These are phyloP conservation scores for Eristalis intricaria DNA, from an alignment of 2,888 invertebrate genomes.

Conservation along the genomic window DNA sequence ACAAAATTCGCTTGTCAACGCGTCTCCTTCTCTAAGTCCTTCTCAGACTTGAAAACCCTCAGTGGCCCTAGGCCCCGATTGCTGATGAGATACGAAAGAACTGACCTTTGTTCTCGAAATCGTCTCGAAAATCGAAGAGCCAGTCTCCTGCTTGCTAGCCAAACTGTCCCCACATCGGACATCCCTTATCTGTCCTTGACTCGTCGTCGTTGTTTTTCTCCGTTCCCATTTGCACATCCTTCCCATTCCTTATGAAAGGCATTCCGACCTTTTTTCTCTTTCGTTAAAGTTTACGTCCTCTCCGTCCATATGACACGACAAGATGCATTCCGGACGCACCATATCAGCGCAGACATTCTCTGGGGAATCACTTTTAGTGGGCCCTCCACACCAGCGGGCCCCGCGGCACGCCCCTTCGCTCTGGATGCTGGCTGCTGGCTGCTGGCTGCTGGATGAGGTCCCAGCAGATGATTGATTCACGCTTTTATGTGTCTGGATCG, in stretches of 20 bases:
- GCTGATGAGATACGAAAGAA: too few species aligned
- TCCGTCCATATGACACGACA: constrained; percentile 66
- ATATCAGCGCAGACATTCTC: constrained; percentile 12
- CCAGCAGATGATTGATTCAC: constrained; percentile 66
- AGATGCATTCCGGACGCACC: constrained; percentile 55
- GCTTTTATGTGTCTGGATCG: constrained; percentile 72
- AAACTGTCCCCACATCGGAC: not conserved
- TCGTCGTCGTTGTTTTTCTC: constrained; percentile 2
- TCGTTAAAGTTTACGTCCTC: not conserved
- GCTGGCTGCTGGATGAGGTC: constrained; percentile 22
- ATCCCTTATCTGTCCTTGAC: constrained; percentile 34
- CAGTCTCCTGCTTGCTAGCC: not conserved
- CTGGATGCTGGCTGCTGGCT: constrained; percentile 13
- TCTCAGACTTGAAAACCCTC: too few species aligned
- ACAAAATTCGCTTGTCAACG: too few species aligned
- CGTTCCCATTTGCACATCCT: not conserved
- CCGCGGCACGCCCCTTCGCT: not conserved
- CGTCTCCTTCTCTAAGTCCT: too few species aligned
- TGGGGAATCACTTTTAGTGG: constrained; percentile 51
- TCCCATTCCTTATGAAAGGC: constrained; percentile 10
- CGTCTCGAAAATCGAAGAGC: not conserved
- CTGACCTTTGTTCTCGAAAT: too few species aligned
- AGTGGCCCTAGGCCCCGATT: too few species aligned
- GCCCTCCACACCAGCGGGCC: constrained; percentile 1
- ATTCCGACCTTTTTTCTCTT: constrained; percentile 8